A percentile compares a stretch with the other conserved stretches of the same genome.
phyloP scores from a whole-genome alignment of 2,888 invertebrate species.

The Keiferia lycopersicella region DNA sequence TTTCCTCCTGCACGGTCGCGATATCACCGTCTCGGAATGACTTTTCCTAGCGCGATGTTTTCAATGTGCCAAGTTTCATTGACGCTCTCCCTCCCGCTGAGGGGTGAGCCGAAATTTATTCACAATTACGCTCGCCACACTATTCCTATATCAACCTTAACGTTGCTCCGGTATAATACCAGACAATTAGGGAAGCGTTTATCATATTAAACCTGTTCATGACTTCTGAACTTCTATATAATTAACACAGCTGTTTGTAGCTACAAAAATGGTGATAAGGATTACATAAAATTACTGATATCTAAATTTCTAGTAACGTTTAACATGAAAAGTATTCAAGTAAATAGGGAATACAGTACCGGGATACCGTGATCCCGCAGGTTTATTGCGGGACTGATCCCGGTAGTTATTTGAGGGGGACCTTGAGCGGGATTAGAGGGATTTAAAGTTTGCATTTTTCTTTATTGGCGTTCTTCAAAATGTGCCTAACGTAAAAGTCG shows the following conservation, averaged over 20 bases:
- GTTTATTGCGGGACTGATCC: too few species aligned
- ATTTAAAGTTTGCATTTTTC: too few species aligned
- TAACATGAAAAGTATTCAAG: too few species aligned
- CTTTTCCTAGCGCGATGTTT: slow-evolving; percentile 49
- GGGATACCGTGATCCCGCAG: too few species aligned
- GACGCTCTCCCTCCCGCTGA: slow-evolving; percentile 54
- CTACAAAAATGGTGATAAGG: not conserved
- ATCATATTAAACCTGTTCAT: not conserved
- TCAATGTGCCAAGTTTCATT: slow-evolving; percentile 71
- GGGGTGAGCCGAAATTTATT: slow-evolving; percentile 27
- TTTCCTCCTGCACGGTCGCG: slow-evolving; percentile 33
- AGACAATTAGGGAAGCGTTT: slow-evolving; percentile 2
- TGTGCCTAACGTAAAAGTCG: too few species aligned
- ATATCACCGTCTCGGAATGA: slow-evolving; percentile 47
- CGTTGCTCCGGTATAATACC: not conserved
- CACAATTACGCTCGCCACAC: slow-evolving; percentile 18
- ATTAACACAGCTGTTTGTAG: not conserved
- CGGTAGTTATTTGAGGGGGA: too few species aligned
- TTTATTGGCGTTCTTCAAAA: too few species aligned
- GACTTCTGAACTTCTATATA: not conserved
- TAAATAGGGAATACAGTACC: too few species aligned
- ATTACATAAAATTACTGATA: too few species aligned
- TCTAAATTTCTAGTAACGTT: too few species aligned
- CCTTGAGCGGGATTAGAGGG: too few species aligned
- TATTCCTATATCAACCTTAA: slow-evolving; percentile 11